These are phyloP conservation scores for Fundulus diaphanus DNA, from an alignment of 2,797 vertebrate genomes.

Conservation along the genomic window DNA sequence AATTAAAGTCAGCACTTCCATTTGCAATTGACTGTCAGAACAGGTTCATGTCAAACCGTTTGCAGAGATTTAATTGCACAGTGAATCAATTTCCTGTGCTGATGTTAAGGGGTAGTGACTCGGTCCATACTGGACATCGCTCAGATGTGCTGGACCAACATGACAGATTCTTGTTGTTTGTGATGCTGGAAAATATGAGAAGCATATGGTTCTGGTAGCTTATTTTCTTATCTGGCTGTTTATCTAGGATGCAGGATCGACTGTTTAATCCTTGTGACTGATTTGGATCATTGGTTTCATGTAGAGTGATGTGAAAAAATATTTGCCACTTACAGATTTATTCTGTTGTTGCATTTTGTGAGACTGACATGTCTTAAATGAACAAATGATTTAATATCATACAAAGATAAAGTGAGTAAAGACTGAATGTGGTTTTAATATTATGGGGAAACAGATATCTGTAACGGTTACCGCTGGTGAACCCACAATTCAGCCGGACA, in stretches of 20 bases:
- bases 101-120: conserved; percentile 60
- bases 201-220: neutral
- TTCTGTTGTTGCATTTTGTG: neutral
- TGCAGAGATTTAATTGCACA: conserved; percentile 55
- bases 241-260: neutral
- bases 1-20: conserved; percentile 53
- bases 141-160: neutral
- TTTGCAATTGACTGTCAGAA: conserved; percentile 60
- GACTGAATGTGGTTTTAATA: neutral
- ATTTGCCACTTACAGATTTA: neutral
- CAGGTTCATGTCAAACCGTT: conserved; percentile 58
- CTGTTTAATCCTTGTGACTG: neutral
- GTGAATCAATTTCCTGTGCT: conserved; percentile 47
- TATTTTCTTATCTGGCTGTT: too few species aligned
- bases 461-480: too few species aligned
- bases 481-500: too few species aligned
- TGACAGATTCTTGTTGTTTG: neutral
- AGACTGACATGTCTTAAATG: neutral
- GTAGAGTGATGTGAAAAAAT: too few species aligned
- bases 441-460: neutral
- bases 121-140: conserved; percentile 16
- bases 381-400: neutral
- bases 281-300: neutral
- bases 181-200: neutral
- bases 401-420: neutral